Evolutionary conservation across 2,113 vertebrate genomes (phyloP).

Genomic region (Catharus minimus): DNA sequence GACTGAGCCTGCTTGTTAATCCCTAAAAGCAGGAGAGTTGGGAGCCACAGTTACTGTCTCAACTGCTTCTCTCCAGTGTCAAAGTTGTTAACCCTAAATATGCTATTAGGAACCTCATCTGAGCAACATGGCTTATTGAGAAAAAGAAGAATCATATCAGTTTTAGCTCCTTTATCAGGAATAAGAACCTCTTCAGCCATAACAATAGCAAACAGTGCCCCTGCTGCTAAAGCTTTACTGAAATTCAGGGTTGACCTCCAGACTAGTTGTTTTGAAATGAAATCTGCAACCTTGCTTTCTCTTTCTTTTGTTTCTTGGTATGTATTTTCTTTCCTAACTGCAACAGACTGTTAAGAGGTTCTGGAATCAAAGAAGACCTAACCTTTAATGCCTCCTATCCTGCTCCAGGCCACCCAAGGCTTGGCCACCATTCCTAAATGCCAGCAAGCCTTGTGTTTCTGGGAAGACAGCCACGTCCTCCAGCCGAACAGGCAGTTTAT

Average conservation of each 20-base stretch:
- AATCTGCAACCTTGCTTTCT: neutral
- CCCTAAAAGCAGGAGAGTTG: neutral
- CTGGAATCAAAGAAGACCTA: neutral
- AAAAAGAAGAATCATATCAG: neutral
- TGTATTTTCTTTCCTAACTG: constrained; percentile 10
- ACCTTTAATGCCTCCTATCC: neutral
- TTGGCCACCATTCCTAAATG: neutral
- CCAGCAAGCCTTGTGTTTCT: neutral
- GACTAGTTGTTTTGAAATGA: neutral
- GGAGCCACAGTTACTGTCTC: neutral
- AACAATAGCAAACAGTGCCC: neutral
- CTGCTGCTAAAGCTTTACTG: constrained; percentile 42
- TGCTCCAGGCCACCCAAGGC: neutral
- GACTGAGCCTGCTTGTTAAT: neutral
- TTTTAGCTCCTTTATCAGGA: neutral
- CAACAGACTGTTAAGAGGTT: neutral
- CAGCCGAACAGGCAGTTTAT: neutral
- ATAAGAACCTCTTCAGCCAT: neutral
- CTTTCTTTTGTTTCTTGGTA: neutral
- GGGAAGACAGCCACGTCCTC: neutral
- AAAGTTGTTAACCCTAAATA: constrained; percentile 49
- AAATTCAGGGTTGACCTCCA: constrained; percentile 36
- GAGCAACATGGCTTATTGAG: neutral
- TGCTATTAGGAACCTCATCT: constrained; percentile 57
- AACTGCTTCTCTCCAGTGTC: neutral